These are phyloP conservation scores for Tetramorium alpestre DNA, from an alignment of 1,140 invertebrate species.

Conservation along the genomic window DNA sequence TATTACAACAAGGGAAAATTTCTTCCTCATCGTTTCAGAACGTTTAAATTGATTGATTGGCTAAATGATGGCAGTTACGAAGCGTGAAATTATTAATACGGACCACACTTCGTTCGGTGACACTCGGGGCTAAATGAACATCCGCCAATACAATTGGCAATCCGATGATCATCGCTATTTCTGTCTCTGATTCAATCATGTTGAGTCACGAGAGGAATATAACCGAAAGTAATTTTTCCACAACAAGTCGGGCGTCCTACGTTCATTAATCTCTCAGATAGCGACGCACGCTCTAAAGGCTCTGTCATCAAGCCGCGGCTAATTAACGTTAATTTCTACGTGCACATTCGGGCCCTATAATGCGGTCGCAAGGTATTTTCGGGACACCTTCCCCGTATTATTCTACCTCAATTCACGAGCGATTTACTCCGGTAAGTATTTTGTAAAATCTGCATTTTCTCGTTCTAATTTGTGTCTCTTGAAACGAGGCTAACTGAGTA, in stretches of 20 bases:
- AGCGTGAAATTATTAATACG: constrained; percentile 69
- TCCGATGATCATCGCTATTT: constrained; percentile 71
- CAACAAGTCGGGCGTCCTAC: constrained; percentile 42
- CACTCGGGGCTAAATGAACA: constrained; percentile 62
- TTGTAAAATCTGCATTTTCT: constrained; percentile 78
- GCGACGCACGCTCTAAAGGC: constrained; percentile 9
- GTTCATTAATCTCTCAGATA: constrained; percentile 53
- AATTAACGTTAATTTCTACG: constrained; percentile 60
- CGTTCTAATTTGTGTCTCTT: constrained; percentile 77
- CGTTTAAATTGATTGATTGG: constrained; percentile 36
- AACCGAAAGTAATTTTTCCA: constrained; percentile 55
- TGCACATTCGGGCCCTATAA: constrained; percentile 28
- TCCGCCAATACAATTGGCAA: constrained; percentile 73
- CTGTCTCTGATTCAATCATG: constrained; percentile 69
- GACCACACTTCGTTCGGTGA: constrained; percentile 62
- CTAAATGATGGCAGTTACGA: constrained; percentile 53
- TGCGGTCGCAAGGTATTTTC: neutral
- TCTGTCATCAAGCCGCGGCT: constrained; percentile 40
- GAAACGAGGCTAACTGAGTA: constrained; percentile 72
- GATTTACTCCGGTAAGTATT: constrained; percentile 73
- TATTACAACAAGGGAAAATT: neutral
- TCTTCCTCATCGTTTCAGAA: neutral
- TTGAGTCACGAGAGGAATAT: constrained; percentile 54
- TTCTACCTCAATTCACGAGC: constrained; percentile 23
- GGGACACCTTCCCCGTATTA: neutral